Conservation (phyloP, 2,113 vertebrate species). For the Phyllopteryx taeniolatus region DNA sequence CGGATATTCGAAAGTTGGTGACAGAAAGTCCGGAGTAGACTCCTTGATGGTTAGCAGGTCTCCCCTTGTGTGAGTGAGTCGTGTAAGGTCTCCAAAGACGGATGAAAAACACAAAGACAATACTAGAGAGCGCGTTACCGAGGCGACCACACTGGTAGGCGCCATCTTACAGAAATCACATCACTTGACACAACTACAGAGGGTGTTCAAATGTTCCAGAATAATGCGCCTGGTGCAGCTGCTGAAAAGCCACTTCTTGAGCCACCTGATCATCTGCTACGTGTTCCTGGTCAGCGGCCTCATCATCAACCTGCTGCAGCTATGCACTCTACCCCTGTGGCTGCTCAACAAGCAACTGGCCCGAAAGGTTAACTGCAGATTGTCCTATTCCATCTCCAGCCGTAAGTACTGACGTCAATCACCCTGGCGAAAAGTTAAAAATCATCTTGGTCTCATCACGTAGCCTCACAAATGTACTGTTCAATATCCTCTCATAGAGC, state of each 20-base stretch:
- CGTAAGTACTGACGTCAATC: conserved; percentile 75
- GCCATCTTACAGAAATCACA: too few relatives aligned
- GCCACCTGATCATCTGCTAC: conserved; percentile 88
- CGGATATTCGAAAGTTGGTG: too few relatives aligned
- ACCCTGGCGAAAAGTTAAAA: background rate
- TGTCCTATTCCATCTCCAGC: conserved; percentile 88
- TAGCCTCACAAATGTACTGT: background rate
- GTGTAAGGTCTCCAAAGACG: too few relatives aligned
- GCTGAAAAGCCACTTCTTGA: conserved; percentile 91
- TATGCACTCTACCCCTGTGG: conserved; percentile 87
- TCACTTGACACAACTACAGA: background rate
- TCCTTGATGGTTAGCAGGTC: too few relatives aligned
- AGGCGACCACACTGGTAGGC: too few relatives aligned
- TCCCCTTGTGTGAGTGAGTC: too few relatives aligned
- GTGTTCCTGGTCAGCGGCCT: conserved; percentile 91
- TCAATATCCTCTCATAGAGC: conserved; percentile 70
- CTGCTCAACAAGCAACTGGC: conserved; percentile 86
- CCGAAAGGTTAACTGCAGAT: conserved; percentile 86
- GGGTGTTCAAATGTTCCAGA: conserved; percentile 30
- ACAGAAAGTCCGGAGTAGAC: too few relatives aligned
- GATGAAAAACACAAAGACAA: too few relatives aligned
- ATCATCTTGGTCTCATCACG: background rate
- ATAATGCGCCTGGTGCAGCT: conserved; percentile 82
- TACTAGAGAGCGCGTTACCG: too few relatives aligned
- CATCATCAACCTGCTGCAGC: conserved; percentile 86